These are phyloP conservation scores for Hololepta plana DNA, from an alignment of 2,888 invertebrate species.

Conservation along the genomic window DNA sequence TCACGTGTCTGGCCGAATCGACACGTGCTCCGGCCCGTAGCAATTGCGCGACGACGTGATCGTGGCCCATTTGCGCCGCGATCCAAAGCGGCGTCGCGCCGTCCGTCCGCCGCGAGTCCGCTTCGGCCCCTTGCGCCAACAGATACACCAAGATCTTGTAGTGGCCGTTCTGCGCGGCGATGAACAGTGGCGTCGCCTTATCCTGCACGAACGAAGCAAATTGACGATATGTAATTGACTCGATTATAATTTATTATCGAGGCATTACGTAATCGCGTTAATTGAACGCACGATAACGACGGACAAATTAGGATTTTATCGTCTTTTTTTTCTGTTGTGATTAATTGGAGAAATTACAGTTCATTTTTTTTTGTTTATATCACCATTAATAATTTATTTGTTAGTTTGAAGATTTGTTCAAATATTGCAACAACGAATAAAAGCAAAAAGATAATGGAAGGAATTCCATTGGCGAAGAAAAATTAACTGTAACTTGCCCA, in stretches of 20 bases:
- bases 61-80: slow-evolving; percentile 88
- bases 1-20: slow-evolving; percentile 64
- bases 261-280: slow-evolving; percentile 2
- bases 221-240: slow-evolving; percentile 1
- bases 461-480: too few species aligned
- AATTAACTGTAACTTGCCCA: too few species aligned
- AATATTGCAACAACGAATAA: too few species aligned
- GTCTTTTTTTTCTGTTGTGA: background rate
- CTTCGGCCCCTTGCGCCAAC: slow-evolving; percentile 50
- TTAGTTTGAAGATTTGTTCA: too few species aligned
- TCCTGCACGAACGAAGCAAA: too few species aligned
- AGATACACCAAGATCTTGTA: slow-evolving; percentile 57
- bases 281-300: background rate
- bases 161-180: slow-evolving; percentile 89
- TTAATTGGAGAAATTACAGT: background rate
- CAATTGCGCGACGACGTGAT: slow-evolving; percentile 57
- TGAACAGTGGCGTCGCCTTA: slow-evolving; percentile 78
- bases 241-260: slow-evolving; percentile 3
- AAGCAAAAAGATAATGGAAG: too few species aligned
- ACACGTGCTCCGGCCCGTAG: slow-evolving; percentile 62
- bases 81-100: slow-evolving; percentile 87
- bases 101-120: slow-evolving; percentile 61
- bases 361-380: slow-evolving; percentile 1
- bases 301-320: background rate
- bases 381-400: too few species aligned